phyloP scores from a whole-genome alignment of 2,888 invertebrate genomes.

The Ctenicera cuprea region DNA sequence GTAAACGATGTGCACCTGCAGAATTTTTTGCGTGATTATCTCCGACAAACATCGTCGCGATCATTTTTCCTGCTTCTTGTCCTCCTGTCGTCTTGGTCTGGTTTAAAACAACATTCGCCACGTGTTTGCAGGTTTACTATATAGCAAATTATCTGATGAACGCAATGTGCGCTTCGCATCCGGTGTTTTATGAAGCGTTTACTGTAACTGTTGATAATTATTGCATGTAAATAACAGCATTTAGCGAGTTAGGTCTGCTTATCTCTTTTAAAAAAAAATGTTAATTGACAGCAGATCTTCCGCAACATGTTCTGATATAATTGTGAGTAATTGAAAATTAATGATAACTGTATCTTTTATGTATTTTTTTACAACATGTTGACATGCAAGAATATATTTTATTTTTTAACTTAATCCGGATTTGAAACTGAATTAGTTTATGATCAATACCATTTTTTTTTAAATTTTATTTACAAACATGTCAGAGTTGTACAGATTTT shows the following conservation, averaged over 20 bases:
- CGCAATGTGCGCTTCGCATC: slow-evolving; percentile 44
- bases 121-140: slow-evolving; percentile 39
- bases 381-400: background rate
- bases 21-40: slow-evolving; percentile 15
- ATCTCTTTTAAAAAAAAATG: background rate
- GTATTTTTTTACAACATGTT: background rate
- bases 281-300: slow-evolving; percentile 10
- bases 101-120: slow-evolving; percentile 36
- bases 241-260: slow-evolving; percentile 28
- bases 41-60: background rate
- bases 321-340: background rate
- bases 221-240: slow-evolving; percentile 37
- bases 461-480: background rate
- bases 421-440: background rate
- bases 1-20: slow-evolving; percentile 12
- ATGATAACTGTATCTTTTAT: slow-evolving; percentile 7
- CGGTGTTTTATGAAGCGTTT: slow-evolving; percentile 48
- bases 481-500: background rate
- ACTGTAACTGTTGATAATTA: slow-evolving; percentile 49
- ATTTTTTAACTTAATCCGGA: background rate
- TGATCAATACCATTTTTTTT: background rate
- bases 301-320: background rate
- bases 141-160: slow-evolving; percentile 43
- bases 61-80: slow-evolving; percentile 16
- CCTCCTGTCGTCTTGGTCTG: slow-evolving; percentile 4